Evolutionary conservation across 2,797 vertebrate species (phyloP).

Genomic region (Tokudaia tokunoshimensis): DNA sequence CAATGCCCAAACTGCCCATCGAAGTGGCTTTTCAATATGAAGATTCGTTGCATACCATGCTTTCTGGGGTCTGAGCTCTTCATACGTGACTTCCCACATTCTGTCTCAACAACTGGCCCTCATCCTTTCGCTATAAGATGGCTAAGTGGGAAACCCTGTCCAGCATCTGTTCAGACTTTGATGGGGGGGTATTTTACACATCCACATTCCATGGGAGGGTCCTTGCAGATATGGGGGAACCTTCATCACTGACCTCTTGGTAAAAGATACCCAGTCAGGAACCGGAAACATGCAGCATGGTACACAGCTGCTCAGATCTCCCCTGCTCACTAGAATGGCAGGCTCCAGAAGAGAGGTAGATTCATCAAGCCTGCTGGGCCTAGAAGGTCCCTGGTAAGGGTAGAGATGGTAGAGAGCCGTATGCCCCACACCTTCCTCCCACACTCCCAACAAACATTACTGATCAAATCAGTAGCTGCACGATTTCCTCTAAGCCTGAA

Average conservation of each 20-base stretch:
- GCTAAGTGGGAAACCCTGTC: conserved; percentile 40
- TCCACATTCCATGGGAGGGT: conserved; percentile 67
- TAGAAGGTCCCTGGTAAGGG: neutral
- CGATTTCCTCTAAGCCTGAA: conserved; percentile 3
- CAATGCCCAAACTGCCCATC: neutral
- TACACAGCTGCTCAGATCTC: conserved; percentile 64
- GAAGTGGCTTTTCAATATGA: neutral
- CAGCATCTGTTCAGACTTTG: conserved; percentile 68
- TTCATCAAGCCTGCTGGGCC: neutral
- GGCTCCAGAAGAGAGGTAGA: neutral
- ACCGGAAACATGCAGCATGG: conserved; percentile 69
- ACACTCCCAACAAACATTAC: neutral
- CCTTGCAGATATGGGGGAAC: conserved; percentile 74
- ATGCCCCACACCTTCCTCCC: neutral
- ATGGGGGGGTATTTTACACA: conserved; percentile 67
- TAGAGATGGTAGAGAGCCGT: neutral
- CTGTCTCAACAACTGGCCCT: neutral
- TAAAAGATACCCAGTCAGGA: conserved; percentile 80
- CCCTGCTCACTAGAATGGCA: conserved; percentile 32
- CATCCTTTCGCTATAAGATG: conserved; percentile 2
- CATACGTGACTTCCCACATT: neutral
- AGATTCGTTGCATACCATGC: neutral
- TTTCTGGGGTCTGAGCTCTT: neutral
- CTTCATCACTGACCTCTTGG: conserved; percentile 70
- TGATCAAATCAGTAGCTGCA: conserved; percentile 30